Evolutionary conservation across 2,797 vertebrate genomes (phyloP).

Genomic region (Molothrus aeneus): DNA sequence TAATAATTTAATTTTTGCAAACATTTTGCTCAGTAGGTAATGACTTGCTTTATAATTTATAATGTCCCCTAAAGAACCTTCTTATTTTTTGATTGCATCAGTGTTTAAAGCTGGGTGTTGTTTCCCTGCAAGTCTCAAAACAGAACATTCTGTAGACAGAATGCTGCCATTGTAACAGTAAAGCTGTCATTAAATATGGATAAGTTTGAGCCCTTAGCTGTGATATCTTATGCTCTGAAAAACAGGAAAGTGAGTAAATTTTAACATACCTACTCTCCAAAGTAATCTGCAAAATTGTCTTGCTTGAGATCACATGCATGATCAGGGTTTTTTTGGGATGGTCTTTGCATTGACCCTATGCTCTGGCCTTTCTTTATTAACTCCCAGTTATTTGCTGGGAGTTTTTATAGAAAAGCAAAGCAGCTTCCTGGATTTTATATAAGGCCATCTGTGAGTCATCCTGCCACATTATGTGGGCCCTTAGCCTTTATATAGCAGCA

Average conservation of each 20-base stretch:
- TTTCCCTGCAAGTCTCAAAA: neutral
- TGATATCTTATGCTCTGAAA: neutral
- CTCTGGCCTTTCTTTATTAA: neutral
- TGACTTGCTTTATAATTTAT: neutral
- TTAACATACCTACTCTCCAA: neutral
- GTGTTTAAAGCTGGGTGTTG: neutral
- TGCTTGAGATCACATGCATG: neutral
- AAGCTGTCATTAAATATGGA: neutral
- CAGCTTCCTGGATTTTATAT: neutral
- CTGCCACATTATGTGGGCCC: neutral
- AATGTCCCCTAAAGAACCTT: neutral
- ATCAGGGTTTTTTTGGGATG: neutral
- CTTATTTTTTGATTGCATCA: neutral
- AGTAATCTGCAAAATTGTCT: neutral
- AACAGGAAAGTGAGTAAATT: neutral
- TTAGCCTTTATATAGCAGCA: neutral
- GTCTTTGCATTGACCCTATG: neutral
- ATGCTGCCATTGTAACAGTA: neutral
- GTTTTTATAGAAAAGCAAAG: neutral
- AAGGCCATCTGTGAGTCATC: neutral
- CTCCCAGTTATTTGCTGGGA: neutral
- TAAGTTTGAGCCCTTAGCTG: neutral
- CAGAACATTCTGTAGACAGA: neutral
- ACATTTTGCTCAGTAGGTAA: neutral
- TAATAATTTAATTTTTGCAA: neutral